Conservation (phyloP, 2,888 invertebrate genomes). For the Diploptera punctata region DNA sequence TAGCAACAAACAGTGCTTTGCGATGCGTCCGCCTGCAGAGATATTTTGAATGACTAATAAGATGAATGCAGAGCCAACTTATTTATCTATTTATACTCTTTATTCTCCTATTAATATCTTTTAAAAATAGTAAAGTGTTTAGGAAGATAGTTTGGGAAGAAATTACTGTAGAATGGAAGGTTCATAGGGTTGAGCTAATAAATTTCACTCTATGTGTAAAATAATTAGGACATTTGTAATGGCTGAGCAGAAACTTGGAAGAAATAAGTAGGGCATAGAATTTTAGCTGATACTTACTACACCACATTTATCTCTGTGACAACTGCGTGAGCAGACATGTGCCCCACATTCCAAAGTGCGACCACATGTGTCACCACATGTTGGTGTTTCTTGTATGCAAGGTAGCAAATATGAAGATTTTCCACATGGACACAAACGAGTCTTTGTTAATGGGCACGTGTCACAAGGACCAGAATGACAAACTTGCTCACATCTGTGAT, state of each 20-base stretch:
- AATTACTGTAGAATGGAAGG: not conserved
- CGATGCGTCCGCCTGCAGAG: too few species aligned
- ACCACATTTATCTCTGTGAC: slow-evolving; percentile 85
- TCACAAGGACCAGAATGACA: slow-evolving; percentile 80
- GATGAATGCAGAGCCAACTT: too few species aligned
- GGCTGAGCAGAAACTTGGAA: too few species aligned
- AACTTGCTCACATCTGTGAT: slow-evolving; percentile 75
- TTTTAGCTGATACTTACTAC: slow-evolving; percentile 63
- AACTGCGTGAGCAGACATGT: slow-evolving; percentile 82
- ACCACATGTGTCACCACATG: slow-evolving; percentile 87
- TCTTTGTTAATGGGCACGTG: slow-evolving; percentile 70
- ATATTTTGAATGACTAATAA: too few species aligned
- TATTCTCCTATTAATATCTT: too few species aligned
- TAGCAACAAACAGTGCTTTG: too few species aligned
- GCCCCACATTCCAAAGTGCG: slow-evolving; percentile 77
- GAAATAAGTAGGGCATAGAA: too few species aligned
- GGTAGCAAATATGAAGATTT: slow-evolving; percentile 72
- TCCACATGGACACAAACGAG: slow-evolving; percentile 86
- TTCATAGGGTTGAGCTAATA: not conserved
- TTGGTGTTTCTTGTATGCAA: slow-evolving; percentile 81
- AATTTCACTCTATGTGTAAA: too few species aligned
- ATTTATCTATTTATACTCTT: too few species aligned
- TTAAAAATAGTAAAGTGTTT: too few species aligned
- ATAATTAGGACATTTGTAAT: too few species aligned
- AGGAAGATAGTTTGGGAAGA: too few species aligned